Evolutionary conservation across 2,888 invertebrate genomes (phyloP).

Genomic region (Eledone cirrhosa): DNA sequence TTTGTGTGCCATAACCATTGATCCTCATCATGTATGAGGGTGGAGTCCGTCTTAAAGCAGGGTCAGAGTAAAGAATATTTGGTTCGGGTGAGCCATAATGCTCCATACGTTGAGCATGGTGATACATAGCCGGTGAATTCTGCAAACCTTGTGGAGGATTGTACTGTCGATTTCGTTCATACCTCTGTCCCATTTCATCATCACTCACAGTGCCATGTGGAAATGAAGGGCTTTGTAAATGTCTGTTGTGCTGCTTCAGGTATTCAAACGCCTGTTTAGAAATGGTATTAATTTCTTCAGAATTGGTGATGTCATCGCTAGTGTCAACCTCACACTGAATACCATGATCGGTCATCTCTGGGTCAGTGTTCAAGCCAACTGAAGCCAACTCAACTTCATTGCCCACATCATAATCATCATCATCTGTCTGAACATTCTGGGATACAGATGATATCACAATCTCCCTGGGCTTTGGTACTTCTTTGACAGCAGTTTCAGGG

Average conservation of each 20-base stretch:
- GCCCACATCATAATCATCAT: background rate
- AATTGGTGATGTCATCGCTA: background rate
- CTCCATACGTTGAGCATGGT: background rate
- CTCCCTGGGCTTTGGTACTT: background rate
- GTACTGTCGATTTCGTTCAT: background rate
- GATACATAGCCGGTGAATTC: background rate
- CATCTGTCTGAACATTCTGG: background rate
- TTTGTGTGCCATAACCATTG: background rate
- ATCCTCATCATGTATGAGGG: background rate
- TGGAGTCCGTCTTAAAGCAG: background rate
- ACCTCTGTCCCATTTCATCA: background rate
- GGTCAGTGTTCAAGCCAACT: constrained; percentile 11
- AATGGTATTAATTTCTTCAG: background rate
- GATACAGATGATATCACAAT: background rate
- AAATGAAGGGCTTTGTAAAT: background rate
- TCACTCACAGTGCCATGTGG: background rate
- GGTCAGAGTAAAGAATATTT: background rate
- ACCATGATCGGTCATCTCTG: constrained; percentile 25
- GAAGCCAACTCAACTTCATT: constrained; percentile 10
- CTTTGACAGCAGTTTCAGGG: background rate
- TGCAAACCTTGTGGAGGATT: background rate
- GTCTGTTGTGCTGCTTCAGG: background rate
- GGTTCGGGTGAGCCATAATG: background rate
- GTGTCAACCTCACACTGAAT: constrained; percentile 5
- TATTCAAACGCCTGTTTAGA: background rate